Base-by-base conservation (phyloP, 2,113 vertebrate species). In the Trichomycterus rosablanca region DNA sequence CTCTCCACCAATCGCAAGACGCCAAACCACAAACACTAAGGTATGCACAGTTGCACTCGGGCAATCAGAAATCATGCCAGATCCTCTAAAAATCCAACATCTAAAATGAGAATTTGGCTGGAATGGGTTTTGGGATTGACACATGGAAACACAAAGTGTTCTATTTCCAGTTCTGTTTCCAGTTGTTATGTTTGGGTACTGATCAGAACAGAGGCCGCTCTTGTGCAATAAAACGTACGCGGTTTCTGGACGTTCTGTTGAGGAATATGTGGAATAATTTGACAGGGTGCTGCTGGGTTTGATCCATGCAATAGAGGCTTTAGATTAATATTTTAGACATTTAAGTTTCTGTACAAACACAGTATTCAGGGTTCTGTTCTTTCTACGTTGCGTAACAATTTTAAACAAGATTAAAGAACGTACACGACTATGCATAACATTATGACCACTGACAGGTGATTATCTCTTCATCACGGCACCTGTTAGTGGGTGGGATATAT, bases 1-100 rank as follows among this genome's bases (percentile, higher is more conserved):
- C 53, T 16, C 14, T 55, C 20, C 53, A 40, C 34, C 53, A 55
- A 40, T 40, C 35, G 10, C 20, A 26, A 42, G 20, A 2, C 48
- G 53, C 48, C 45, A 40, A 58, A 32, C 35, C 46, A 58, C 7
- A 32, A 48, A 5, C n/a, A 20, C 19, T 34, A 51, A 51, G 18
- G 39, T 28, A 43, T 30, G 54, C 37, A 56, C 24, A 6, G 15
- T 2, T 34, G 28, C 8, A 34, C n/a, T 11, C 49, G 18, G 26
- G 20, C 53, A 55, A 15, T 56, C 53, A 26, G 53, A 35, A 56
- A 20, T 2, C 20, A 56, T n/a, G 20, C 37, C 53, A 55, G 34
- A 3, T 8, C 22, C 11, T n/a, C n/a, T n/a, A n/a, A n/a, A n/a
- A n/a, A n/a, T n/a, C 23, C 16, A 42, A 42, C 18, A 10, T 20